Evolutionary conservation across 2,888 invertebrate genomes (phyloP).

Genomic region (Brenthis hecate): DNA sequence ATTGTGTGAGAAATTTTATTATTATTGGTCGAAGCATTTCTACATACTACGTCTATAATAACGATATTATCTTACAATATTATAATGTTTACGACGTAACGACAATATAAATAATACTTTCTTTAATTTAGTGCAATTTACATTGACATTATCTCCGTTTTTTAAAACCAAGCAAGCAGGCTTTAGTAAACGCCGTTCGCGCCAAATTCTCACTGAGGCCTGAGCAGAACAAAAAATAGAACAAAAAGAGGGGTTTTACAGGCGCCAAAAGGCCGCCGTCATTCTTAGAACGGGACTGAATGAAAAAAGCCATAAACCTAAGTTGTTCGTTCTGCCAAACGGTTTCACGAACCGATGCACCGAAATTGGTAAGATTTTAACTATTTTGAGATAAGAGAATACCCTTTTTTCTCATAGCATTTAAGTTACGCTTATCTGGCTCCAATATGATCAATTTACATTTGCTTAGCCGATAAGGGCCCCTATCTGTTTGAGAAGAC

Average conservation of each 20-base stretch:
- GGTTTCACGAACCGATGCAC: slow-evolving; percentile 76
- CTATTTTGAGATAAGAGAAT: slow-evolving; percentile 60
- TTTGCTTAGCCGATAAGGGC: slow-evolving; percentile 40
- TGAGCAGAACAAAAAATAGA: slow-evolving; percentile 42
- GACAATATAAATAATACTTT: no score
- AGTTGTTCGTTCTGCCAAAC: slow-evolving; percentile 64
- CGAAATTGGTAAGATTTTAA: slow-evolving; percentile 63
- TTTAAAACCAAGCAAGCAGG: slow-evolving; percentile 20
- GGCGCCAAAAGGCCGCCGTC: slow-evolving; percentile 77
- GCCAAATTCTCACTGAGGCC: slow-evolving; percentile 50
- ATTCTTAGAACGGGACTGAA: slow-evolving; percentile 73
- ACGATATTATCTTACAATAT: no score
- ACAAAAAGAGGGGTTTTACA: slow-evolving; percentile 57
- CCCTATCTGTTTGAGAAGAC: slow-evolving; percentile 32
- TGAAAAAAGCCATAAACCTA: slow-evolving; percentile 72
- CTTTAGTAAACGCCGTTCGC: slow-evolving; percentile 43
- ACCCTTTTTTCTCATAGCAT: slow-evolving; percentile 44
- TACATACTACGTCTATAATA: no score
- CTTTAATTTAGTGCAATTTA: no score
- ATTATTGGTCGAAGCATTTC: no score
- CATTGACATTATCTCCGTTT: not conserved
- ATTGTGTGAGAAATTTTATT: no score
- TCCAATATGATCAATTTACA: slow-evolving; percentile 42
- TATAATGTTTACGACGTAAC: no score
- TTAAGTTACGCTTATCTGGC: slow-evolving; percentile 43